Percentiles rank a stretch among this genome's conserved stretches.
Evolutionary conservation across 1,140 invertebrate genomes (phyloP).

Genomic region (Aethina tumida): DNA sequence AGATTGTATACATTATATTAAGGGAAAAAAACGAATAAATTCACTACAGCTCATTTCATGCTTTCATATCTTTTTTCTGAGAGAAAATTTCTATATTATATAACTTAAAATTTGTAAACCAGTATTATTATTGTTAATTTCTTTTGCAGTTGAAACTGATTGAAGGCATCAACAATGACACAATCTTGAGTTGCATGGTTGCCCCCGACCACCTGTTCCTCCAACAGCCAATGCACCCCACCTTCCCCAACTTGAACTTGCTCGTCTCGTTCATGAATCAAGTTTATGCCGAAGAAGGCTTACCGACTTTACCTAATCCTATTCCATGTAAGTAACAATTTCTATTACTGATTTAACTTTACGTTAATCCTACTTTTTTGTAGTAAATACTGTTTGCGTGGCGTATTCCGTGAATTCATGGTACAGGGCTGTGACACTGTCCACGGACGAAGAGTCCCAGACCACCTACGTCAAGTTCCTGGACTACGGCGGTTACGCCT

Average conservation of each 20-base stretch:
- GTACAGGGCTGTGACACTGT: constrained; percentile 80
- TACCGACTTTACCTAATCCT: constrained; percentile 53
- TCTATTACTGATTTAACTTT: constrained; percentile 3
- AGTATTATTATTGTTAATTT: too few species aligned
- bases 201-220: constrained; percentile 82
- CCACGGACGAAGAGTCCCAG: constrained; percentile 52
- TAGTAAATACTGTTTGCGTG: constrained; percentile 80
- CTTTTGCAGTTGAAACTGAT: constrained; percentile 65
- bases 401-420: constrained; percentile 72
- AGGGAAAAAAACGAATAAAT: too few species aligned
- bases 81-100: too few species aligned
- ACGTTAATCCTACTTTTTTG: constrained; percentile 8
- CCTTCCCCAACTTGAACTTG: constrained; percentile 67
- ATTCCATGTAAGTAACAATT: constrained; percentile 44
- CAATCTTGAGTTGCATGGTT: constrained; percentile 74
- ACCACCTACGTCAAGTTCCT: constrained; percentile 78
- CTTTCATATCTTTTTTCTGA: too few species aligned
- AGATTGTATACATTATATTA: too few species aligned
- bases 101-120: constrained; percentile 1
- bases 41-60: too few species aligned
- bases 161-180: constrained; percentile 87
- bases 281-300: constrained; percentile 51
- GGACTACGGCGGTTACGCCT: constrained; percentile 88
- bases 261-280: constrained; percentile 66
- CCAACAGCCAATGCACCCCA: constrained; percentile 87